Base-by-base conservation (phyloP, 2,113 vertebrate genomes). In the Periophthalmodon schlosseri region DNA sequence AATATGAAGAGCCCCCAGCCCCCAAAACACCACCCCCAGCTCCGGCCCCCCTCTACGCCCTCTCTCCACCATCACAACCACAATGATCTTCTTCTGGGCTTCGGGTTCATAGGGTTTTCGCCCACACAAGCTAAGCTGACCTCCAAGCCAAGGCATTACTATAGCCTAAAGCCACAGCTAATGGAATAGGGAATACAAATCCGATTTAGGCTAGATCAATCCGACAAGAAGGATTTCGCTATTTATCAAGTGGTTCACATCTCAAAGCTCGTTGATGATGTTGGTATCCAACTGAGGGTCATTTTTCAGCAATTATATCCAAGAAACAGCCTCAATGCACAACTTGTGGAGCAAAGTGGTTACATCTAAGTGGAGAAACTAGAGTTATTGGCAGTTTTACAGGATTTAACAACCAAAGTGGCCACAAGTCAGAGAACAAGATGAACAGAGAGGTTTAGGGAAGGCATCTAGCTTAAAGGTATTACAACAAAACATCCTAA, bases 241-340 rank as follows among this genome's bases (percentile, higher is more conserved):
- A 58, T 81, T 84, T 78, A 80, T 78, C 50, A 72, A 65, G 75
- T 76, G 68, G 84, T 82, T 77, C 78, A 34, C 79, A 80, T 77
- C 69, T 77, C 54, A 20, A 82, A 76, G 71, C 82, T 83, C 73
- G 76, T 76, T 86, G 88, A 85, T 76, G 75, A 84, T 61, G 79
- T 87, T 85, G 89, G 81, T 76, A 75, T 90, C 83, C 82, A 86
- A 89, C 71, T 15, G 21, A 69, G 66, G 72, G 79, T 89, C 74
- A 9, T 74, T 84, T 90, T 89, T 88, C 85, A 84, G 57, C 78
- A 82, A 80, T 83, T 80, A 76, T 34, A 57, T 84, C 68, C 76
- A 70, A 80, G 76, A 85, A 65, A 78, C 72, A 54, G 69, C 72
- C 67, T 49, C 13, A 49, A 58, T 74, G 66, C 61, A 6, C 57